Percentiles rank a stretch among this genome's conserved stretches.
These are phyloP conservation scores for Dipodomys stephensi DNA, from an alignment of 2,113 vertebrate species.

Conservation along the genomic window DNA sequence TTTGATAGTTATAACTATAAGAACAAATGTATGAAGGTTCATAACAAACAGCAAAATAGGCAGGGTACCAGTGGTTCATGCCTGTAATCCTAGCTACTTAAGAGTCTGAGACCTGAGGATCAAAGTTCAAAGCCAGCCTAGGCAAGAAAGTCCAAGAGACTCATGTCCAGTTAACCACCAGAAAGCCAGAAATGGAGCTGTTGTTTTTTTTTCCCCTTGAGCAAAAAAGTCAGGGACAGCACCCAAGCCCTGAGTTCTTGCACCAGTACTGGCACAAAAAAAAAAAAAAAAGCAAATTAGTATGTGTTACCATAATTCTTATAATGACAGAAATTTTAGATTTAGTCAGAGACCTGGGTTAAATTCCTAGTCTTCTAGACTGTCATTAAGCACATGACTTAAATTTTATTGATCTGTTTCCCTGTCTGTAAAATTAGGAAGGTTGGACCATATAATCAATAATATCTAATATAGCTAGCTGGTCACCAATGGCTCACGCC, in stretches of 20 bases:
- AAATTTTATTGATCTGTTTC: slow-evolving; percentile 7
- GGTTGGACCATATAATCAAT: background rate
- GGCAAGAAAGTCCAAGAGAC: too few species aligned
- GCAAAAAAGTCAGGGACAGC: too few species aligned
- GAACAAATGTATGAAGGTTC: slow-evolving; percentile 13
- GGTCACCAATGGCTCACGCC: too few species aligned
- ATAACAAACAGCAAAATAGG: background rate
- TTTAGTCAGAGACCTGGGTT: background rate
- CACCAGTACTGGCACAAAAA: background rate
- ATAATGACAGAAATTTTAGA: background rate
- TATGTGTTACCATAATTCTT: background rate
- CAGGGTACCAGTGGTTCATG: too few species aligned
- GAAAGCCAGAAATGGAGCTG: too few species aligned
- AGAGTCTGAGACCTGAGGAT: too few species aligned
- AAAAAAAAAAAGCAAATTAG: slow-evolving; percentile 15
- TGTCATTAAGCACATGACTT: slow-evolving; percentile 23
- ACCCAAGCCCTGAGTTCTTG: too few species aligned
- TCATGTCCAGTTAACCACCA: too few species aligned
- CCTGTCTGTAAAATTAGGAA: slow-evolving; percentile 25
- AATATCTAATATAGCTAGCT: background rate
- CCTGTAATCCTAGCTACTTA: too few species aligned
- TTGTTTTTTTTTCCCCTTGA: too few species aligned
- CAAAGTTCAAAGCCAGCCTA: too few species aligned
- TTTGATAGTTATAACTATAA: slow-evolving; percentile 3
- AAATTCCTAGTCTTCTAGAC: background rate